Base-by-base conservation (phyloP, 2,113 vertebrate species). In the Mola mola region DNA sequence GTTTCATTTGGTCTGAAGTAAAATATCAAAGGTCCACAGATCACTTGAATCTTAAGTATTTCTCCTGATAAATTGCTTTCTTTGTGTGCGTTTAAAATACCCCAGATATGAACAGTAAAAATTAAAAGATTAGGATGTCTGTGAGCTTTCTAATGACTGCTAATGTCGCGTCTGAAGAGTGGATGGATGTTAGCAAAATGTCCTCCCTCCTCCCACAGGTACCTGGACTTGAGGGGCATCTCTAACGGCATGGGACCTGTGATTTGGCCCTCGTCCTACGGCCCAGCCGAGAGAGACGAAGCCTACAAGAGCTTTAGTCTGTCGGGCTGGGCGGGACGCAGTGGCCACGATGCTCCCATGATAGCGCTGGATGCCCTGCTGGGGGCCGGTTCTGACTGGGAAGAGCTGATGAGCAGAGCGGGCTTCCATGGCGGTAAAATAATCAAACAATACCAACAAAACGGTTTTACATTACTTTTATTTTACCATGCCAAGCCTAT, bases 301-400 rank as follows among this genome's bases (percentile, higher is more conserved):
- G 89, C 25, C 16, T 95, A 95, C 71, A 83, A 84, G 8, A 75
- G 63, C 67, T 94, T 94, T 87, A 93, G 93, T 0, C 20, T 94
- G 74, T 88, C 84, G 0, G 93, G 91, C 1, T 94, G 94, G 94
- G 72, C 90, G 0, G 94, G 94, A 3, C 87, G 92, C 3, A 93
- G 94, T 1, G 93, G 94, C 11, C 94, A 95, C 0, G 94, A 95
- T 0, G 93, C 94, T 0, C 94, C 94, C 4, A 95, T 95, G 94
- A 94, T 95, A 12, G 94, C 94, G 0, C 49, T 92, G 43, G 94
- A 95, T 16, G 90, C 93, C 0, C 64, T 95, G 63, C 85, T 95
- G 68, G 90, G 89, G 0, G 90, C 92, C 0, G 90, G 88, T 0
- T 41, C 59, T 0, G 60, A 88, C 85, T 95, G 94, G 94, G 89